Base-by-base conservation (phyloP, 2,113 vertebrate species). In the Orycteropus afer region DNA sequence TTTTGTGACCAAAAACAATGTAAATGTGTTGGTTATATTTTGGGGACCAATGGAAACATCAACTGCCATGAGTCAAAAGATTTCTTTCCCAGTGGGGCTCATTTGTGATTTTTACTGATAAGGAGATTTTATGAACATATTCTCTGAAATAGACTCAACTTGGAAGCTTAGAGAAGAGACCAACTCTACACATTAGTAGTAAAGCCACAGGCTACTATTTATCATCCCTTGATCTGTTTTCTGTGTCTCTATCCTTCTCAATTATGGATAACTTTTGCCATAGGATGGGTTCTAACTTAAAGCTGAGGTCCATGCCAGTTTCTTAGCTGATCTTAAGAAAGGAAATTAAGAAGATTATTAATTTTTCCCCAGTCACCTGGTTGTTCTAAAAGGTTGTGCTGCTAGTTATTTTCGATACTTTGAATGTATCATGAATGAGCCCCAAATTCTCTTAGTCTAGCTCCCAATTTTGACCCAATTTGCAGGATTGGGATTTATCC, bases 1-100 rank as follows among this genome's bases (percentile, higher is more conserved):
- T 94, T 89, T 53, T 69, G 59, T 84, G 55, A 73, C 27, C 40
- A 55, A 92, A 95, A 67, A 20, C 7, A 65, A 77, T 81, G 15
- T 12, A 2, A 65, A 37, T 65, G 84, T 57, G 55, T 86, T 89
- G 17, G 2, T 45, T 32, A 37, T 79, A 1, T 22, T 34, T 71
- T 80, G n/a, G 7, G 90, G 7, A 83, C 9, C 13, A 53, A 61
- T 49, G 10, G n/a, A 89, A 89, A 9, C 40, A 80, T 76, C 12
- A 63, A 69, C 13, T 55, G 55, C 51, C 12, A 1, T 57, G 40
- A 63, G 23, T 80, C 25, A 69, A 63, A 77, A 81, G 3, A 1
- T 76, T 83, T 80, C 49, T 61, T 8, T 67, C 40, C 0, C 7
- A 7, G 8, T n/a, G 17, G 45, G 1, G 2, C 12, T 86, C 5